A percentile compares a stretch with the other conserved stretches of the same genome.
Evolutionary conservation across 2,888 invertebrate genomes (phyloP).

Genomic region (Anaspis maculata): DNA sequence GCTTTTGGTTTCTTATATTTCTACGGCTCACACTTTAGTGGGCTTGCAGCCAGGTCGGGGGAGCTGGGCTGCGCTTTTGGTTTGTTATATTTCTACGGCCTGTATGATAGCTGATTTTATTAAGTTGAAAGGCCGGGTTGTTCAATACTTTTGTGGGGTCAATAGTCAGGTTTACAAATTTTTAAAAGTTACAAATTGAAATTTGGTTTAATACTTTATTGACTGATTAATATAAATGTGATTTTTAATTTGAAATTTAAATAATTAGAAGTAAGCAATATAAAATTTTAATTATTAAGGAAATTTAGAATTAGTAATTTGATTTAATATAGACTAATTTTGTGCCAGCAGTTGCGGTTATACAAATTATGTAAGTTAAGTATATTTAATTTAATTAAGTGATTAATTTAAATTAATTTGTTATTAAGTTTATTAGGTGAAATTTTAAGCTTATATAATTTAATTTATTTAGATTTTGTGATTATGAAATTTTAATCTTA

Average conservation of each 20-base stretch:
- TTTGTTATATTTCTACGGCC: too few relatives aligned
- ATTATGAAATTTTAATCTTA: slow-evolving; percentile 41
- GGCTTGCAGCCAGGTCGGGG: too few relatives aligned
- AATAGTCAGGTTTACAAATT: not conserved
- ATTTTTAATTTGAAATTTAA: not conserved
- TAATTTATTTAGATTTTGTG: slow-evolving; percentile 30
- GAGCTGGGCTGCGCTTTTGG: too few relatives aligned
- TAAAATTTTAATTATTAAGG: slow-evolving; percentile 51
- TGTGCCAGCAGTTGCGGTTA: slow-evolving; percentile 68
- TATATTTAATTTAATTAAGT: slow-evolving; percentile 11
- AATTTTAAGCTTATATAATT: slow-evolving; percentile 46
- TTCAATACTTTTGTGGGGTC: not conserved
- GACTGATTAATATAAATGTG: not conserved
- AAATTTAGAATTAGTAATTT: slow-evolving; percentile 54
- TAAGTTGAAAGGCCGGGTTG: not conserved
- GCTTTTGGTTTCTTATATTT: too few relatives aligned
- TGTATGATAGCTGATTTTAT: not conserved
- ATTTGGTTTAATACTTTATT: not conserved
- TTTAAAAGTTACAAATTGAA: slow-evolving; percentile 1
- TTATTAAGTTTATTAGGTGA: slow-evolving; percentile 48
- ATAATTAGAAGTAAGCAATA: slow-evolving; percentile 30
- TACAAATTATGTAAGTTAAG: slow-evolving; percentile 46
- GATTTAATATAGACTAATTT: slow-evolving; percentile 52
- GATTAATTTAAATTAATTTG: slow-evolving; percentile 41
- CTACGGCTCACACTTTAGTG: too few relatives aligned